Percentiles rank a stretch among this genome's conserved stretches.
These are phyloP conservation scores for Tetragonisca angustula DNA, from an alignment of 2,888 invertebrate genomes.

Conservation along the genomic window DNA sequence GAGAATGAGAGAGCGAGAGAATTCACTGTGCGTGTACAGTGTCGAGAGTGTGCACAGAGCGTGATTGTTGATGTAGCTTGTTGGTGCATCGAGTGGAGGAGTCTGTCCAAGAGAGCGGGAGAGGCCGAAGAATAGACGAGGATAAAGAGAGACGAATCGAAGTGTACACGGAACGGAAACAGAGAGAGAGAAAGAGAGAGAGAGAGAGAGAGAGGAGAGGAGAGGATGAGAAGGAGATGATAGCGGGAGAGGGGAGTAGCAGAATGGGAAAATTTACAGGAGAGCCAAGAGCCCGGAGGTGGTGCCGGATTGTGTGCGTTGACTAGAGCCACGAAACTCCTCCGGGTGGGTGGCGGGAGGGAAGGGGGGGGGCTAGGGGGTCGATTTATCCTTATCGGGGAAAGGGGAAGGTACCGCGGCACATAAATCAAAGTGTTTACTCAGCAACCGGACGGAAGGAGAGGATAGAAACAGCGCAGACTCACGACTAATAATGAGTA, in stretches of 20 bases:
- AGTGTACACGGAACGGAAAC: constrained; percentile 20
- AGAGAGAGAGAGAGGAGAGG: background rate
- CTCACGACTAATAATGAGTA: constrained; percentile 79
- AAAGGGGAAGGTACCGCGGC: constrained; percentile 68
- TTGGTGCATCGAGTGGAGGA: background rate
- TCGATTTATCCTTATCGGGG: constrained; percentile 79
- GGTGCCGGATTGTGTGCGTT: constrained; percentile 60
- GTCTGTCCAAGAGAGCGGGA: background rate
- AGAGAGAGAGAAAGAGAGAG: background rate
- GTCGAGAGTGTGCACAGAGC: constrained; percentile 9
- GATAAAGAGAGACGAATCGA: constrained; percentile 39
- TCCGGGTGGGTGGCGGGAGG: background rate
- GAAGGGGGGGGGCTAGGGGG: too few relatives aligned
- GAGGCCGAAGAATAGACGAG: constrained; percentile 28
- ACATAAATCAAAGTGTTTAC: constrained; percentile 82
- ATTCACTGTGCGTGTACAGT: constrained; percentile 8
- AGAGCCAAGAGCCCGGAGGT: constrained; percentile 12
- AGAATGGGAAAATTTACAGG: constrained; percentile 21
- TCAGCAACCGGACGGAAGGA: constrained; percentile 60
- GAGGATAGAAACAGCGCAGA: constrained; percentile 62
- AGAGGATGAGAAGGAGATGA: background rate
- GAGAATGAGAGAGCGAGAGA: background rate
- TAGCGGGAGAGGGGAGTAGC: background rate
- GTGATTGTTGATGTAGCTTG: background rate
- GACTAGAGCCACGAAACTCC: constrained; percentile 69